Conservation (phyloP, 2,113 vertebrate genomes). For the Apteryx mantelli region DNA sequence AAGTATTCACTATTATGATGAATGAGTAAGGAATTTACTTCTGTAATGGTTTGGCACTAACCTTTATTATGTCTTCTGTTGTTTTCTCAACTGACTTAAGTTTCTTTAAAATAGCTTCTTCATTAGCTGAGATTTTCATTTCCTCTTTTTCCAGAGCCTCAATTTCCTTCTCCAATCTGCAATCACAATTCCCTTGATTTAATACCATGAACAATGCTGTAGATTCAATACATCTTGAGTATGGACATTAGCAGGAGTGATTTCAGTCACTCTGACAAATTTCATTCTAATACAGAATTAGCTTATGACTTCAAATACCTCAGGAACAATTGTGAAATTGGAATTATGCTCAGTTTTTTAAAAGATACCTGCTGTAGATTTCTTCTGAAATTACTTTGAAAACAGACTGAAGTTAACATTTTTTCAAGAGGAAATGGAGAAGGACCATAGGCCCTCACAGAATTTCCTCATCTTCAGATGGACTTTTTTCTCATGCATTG, state of each 20-base stretch:
- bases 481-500: background rate
- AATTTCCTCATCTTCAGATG: background rate
- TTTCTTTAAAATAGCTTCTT: conserved; percentile 87
- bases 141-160: conserved; percentile 87
- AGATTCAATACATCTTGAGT: background rate
- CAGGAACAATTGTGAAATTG: background rate
- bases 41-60: conserved; percentile 60
- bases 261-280: background rate
- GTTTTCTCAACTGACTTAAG: conserved; percentile 92
- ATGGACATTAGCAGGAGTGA: background rate
- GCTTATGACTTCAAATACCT: background rate
- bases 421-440: background rate
- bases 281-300: background rate
- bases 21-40: background rate
- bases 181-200: conserved; percentile 24
- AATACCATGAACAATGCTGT: background rate
- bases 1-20: background rate
- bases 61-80: conserved; percentile 94
- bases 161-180: conserved; percentile 91
- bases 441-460: background rate
- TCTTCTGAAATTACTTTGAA: background rate
- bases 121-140: conserved; percentile 87
- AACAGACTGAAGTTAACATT: background rate
- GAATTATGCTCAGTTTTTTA: background rate
- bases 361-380: background rate